A percentile compares a stretch with the other conserved stretches of the same genome.
Evolutionary conservation across 2,888 invertebrate species (phyloP).

Genomic region (Plusia festucae): DNA sequence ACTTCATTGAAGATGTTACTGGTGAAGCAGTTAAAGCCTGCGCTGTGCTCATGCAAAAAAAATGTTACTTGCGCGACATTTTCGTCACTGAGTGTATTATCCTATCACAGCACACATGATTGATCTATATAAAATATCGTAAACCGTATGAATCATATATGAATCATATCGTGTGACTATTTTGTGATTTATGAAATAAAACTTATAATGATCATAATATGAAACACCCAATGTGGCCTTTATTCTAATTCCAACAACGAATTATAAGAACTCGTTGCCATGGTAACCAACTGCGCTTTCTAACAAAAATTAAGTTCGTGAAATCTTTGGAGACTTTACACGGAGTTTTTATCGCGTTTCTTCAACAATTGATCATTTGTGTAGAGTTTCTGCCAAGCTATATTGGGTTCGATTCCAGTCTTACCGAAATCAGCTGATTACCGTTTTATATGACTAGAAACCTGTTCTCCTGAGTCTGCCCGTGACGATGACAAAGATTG

Average conservation of each 20-base stretch:
- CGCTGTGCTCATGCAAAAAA: too few species aligned
- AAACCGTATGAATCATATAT: slow-evolving; percentile 7
- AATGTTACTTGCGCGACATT: neutral
- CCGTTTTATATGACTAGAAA: too few species aligned
- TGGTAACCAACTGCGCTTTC: neutral
- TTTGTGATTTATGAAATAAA: too few species aligned
- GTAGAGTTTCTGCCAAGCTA: too few species aligned
- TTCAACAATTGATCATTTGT: neutral
- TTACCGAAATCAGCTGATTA: too few species aligned
- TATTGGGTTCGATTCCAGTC: too few species aligned
- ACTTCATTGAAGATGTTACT: neutral
- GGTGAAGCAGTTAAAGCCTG: too few species aligned
- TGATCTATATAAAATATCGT: slow-evolving; percentile 4
- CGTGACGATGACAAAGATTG: too few species aligned
- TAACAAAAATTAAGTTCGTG: neutral
- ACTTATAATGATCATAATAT: too few species aligned
- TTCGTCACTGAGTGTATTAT: neutral
- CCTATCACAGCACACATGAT: neutral
- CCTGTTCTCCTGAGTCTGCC: too few species aligned
- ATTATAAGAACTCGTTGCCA: neutral
- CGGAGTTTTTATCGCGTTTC: neutral
- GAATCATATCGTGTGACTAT: too few species aligned
- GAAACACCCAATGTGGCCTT: too few species aligned
- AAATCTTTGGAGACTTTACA: neutral
- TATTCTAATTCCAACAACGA: slow-evolving; percentile 6